Conservation (phyloP, 2,888 invertebrate species). For the Brachypterus glaber region DNA sequence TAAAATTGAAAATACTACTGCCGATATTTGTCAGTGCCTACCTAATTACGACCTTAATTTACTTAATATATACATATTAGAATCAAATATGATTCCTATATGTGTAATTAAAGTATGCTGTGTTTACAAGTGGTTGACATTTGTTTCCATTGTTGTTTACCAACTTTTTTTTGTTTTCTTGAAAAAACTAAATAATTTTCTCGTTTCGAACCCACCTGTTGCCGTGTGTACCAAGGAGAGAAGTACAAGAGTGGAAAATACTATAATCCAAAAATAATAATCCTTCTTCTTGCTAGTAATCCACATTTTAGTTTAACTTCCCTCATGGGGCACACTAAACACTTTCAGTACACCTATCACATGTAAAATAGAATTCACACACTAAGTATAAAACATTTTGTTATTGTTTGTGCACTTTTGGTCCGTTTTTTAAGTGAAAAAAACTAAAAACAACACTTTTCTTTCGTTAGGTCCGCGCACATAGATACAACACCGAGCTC, state of each 20-base stretch:
- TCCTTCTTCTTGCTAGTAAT: conserved; percentile 56
- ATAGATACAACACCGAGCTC: conserved; percentile 24
- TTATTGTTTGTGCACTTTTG: conserved; percentile 18
- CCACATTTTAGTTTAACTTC: conserved; percentile 50
- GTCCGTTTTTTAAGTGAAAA: conserved; percentile 19
- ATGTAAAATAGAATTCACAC: conserved; percentile 41
- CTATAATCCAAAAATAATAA: conserved; percentile 55
- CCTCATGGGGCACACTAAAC: conserved; percentile 39
- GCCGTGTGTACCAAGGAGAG: conserved; percentile 46
- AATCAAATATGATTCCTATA: too few relatives aligned
- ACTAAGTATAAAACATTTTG: conserved; percentile 31
- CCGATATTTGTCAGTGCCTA: too few relatives aligned
- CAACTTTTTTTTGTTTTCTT: too few relatives aligned
- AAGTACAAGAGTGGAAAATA: conserved; percentile 43
- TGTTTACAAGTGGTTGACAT: too few relatives aligned
- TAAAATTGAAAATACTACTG: too few relatives aligned
- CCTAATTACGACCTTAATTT: too few relatives aligned
- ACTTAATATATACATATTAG: too few relatives aligned
- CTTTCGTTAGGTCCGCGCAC: conserved; percentile 20
- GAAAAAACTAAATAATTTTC: too few relatives aligned
- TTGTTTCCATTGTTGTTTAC: too few relatives aligned
- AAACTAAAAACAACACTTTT: conserved; percentile 21
- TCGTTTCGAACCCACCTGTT: conserved; percentile 53
- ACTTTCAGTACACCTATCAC: conserved; percentile 40
- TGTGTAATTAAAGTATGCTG: too few relatives aligned